Evolutionary conservation across 2,888 invertebrate genomes (phyloP), one percentile per base, ranked within the genome.

Genomic region (Limulus polyphemus): DNA sequence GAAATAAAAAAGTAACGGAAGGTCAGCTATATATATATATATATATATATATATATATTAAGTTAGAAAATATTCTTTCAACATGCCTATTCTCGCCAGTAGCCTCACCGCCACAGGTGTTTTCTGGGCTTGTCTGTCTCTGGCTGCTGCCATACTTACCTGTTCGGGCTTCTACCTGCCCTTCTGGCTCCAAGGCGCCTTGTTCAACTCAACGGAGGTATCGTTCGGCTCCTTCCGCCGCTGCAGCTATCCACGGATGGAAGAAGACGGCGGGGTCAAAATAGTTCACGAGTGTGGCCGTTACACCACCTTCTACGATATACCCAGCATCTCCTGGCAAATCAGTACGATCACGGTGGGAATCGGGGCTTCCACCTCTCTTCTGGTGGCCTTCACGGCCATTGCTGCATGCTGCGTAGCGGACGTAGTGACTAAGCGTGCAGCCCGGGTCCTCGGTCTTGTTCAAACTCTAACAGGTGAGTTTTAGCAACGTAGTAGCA

Each of bases 321-420:
- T 85, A 71, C 85, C 85, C 10, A 83, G 83, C 70, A 78, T 81
- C 10, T 84, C 83, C 79, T 85, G 85, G 84, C 82, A 83, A 73
- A 80, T 83, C 48, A 80, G 81, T 68, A 84, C 84, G 5, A 76
- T 85, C 16, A 74, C 81, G n/a, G 80, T 83, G 58, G 83, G 83
- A 16, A 76, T 81, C 16, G 84, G 83, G 54, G 81, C 82, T 68
- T 81, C 81, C 52, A 75, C 83, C 61, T 79, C 82, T 50, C 75
- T 84, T 57, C 76, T 84, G 63, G 81, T 83, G 56, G 80, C 83
- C 17, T 79, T 84, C 58, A 81, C 81, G 10, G 74, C 80, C n/a
- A 78, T 83, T n/a, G 79, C 83, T 54, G 73, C 75, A 5, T 81
- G 83, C 71, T 84, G 83, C 72, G 77, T 83, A 63, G 79, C 81